These are phyloP conservation scores for Tenthredo scrophulariae DNA, from an alignment of 2,888 invertebrate species.

Conservation along the genomic window DNA sequence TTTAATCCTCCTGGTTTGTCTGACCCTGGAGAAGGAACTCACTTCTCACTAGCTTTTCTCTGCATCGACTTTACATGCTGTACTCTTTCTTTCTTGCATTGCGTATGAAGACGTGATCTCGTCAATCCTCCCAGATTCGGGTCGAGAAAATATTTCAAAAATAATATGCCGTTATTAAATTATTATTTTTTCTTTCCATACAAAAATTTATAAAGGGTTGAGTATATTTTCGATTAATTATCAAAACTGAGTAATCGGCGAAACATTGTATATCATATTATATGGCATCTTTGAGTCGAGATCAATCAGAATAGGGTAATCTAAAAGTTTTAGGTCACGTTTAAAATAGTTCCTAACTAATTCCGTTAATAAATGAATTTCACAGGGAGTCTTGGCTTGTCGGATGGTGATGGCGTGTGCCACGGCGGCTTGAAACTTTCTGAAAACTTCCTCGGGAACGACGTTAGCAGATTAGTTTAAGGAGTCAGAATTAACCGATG, in stretches of 20 bases:
- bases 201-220: background rate
- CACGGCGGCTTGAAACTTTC: slow-evolving; percentile 35
- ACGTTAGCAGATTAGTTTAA: slow-evolving; percentile 6
- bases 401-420: slow-evolving; percentile 35
- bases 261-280: background rate
- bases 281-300: slow-evolving; percentile 55
- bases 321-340: slow-evolving; percentile 61
- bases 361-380: slow-evolving; percentile 44
- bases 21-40: background rate
- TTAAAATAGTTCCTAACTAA: slow-evolving; percentile 57
- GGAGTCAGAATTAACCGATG: slow-evolving; percentile 35
- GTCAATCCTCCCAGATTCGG: background rate
- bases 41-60: background rate
- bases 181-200: too few relatives aligned
- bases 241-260: background rate
- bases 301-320: slow-evolving; percentile 60
- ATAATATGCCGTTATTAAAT: background rate
- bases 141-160: background rate
- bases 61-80: background rate
- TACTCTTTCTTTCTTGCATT: background rate
- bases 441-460: background rate
- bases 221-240: background rate
- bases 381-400: slow-evolving; percentile 2
- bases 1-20: slow-evolving; percentile 40
- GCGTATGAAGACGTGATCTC: background rate